These are phyloP conservation scores for Pterocles gutturalis DNA, from an alignment of 2,113 vertebrate species.

Conservation along the genomic window DNA sequence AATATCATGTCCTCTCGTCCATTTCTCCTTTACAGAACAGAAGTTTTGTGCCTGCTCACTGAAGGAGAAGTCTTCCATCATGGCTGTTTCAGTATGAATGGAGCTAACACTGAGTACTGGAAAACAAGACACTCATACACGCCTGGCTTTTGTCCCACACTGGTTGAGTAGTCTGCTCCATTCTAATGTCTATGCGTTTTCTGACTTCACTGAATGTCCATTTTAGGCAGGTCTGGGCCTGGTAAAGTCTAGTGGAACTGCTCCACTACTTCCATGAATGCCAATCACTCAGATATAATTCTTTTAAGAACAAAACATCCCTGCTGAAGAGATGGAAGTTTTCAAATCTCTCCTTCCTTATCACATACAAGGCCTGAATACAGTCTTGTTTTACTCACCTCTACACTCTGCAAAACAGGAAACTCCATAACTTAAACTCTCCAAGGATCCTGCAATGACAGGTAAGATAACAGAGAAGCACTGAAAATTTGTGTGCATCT, in stretches of 20 bases:
- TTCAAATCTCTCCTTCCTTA: neutral
- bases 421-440: neutral
- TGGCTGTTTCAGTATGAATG: neutral
- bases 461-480: neutral
- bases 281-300: neutral
- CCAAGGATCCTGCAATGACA: constrained; percentile 40
- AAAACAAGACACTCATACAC: neutral
- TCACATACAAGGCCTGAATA: neutral
- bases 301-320: neutral
- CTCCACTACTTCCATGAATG: neutral
- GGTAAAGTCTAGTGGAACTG: neutral
- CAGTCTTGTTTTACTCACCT: constrained; percentile 20
- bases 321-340: neutral
- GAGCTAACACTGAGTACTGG: neutral
- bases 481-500: neutral
- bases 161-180: neutral
- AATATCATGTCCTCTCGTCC: neutral
- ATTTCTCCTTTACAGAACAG: neutral
- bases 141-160: neutral
- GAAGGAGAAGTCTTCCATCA: neutral
- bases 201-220: neutral
- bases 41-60: neutral
- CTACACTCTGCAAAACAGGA: neutral
- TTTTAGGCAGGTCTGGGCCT: neutral
- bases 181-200: neutral